phyloP scores from a whole-genome alignment of 2,888 invertebrate genomes.

The Diplolepis rosae region DNA sequence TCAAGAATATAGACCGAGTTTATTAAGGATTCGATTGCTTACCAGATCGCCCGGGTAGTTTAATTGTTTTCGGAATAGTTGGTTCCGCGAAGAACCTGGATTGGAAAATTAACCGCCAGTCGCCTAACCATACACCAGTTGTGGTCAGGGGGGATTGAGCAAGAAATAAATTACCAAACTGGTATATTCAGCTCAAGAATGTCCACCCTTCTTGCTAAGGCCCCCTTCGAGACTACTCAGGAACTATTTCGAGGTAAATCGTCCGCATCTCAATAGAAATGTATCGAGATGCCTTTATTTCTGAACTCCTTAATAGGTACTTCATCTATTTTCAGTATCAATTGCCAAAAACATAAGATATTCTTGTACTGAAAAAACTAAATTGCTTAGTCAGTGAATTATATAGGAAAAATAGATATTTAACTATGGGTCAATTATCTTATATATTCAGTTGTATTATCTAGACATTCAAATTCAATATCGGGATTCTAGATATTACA shows the following conservation, averaged over 20 bases:
- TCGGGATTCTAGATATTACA: too few species aligned
- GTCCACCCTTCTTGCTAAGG: conserved; percentile 33
- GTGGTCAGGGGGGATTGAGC: conserved; percentile 56
- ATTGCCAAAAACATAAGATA: too few species aligned
- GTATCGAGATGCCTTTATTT: conserved; percentile 7
- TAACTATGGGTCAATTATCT: too few species aligned
- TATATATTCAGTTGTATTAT: too few species aligned
- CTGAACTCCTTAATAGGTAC: not conserved
- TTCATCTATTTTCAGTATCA: too few species aligned
- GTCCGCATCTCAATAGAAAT: conserved; percentile 21
- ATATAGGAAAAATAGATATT: too few species aligned
- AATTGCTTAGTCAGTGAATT: too few species aligned
- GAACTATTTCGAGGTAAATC: conserved; percentile 25
- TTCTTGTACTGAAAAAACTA: too few species aligned
- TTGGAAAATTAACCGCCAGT: conserved; percentile 27
- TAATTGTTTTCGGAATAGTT: conserved; percentile 31
- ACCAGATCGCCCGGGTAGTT: conserved; percentile 14
- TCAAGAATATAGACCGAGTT: conserved; percentile 4
- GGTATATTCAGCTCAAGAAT: conserved; percentile 36
- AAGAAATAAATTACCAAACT: conserved; percentile 71
- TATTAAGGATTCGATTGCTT: conserved; percentile 21
- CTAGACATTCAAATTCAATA: too few species aligned
- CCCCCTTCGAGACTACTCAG: conserved; percentile 19
- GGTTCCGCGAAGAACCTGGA: not conserved
- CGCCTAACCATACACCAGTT: conserved; percentile 6